Evolutionary conservation across 2,888 invertebrate species (phyloP).

Genomic region (Tenthredo scrophulariae): DNA sequence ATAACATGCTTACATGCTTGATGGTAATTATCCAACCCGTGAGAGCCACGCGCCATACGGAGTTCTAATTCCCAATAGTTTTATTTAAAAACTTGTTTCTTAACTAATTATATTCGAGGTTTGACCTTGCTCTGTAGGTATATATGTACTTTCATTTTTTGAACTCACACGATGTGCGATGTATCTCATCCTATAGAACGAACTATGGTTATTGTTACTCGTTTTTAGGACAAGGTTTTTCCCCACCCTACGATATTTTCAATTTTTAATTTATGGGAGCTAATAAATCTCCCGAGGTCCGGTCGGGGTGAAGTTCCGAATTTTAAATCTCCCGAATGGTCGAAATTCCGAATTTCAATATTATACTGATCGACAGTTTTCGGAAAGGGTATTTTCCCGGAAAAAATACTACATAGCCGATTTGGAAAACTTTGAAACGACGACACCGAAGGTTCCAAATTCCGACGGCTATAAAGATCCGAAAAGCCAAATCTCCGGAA

Average conservation of each 20-base stretch:
- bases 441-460: too few relatives aligned
- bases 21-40: background rate
- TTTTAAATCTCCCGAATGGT: too few relatives aligned
- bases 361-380: too few relatives aligned
- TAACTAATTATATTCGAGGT: background rate
- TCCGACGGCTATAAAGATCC: too few relatives aligned
- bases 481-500: too few relatives aligned
- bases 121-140: conserved; percentile 33
- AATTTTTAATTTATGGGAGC: background rate
- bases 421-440: too few relatives aligned
- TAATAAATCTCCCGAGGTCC: background rate
- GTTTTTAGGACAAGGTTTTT: conserved; percentile 5
- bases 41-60: conserved; percentile 9
- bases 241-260: background rate
- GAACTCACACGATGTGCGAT: background rate
- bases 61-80: conserved; percentile 21
- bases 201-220: background rate
- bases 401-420: too few relatives aligned
- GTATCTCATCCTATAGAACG: background rate
- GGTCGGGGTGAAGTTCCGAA: background rate
- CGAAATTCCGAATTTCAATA: too few relatives aligned
- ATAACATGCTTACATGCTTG: background rate
- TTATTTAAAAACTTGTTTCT: background rate
- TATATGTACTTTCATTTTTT: conserved; percentile 37
- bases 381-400: too few relatives aligned